Evolutionary conservation across 2,113 vertebrate genomes (phyloP).

Genomic region (Tylochromis polylepis): DNA sequence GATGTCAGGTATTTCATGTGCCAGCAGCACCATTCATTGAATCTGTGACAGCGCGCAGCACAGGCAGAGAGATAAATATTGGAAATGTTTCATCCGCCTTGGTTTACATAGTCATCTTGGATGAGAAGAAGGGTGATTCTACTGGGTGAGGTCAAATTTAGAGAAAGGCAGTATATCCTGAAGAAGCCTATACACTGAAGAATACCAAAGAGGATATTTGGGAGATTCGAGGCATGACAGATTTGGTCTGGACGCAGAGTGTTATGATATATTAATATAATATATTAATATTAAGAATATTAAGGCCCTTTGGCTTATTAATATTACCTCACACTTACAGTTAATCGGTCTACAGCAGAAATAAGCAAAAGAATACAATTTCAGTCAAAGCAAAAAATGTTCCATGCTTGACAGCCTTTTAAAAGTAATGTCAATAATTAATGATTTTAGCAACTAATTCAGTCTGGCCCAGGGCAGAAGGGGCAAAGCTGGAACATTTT

Average conservation of each 20-base stretch:
- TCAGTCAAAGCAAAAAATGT: background rate
- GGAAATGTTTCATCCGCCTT: background rate
- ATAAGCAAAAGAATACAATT: background rate
- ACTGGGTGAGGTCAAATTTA: background rate
- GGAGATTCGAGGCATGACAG: background rate
- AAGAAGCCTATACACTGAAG: accelerated
- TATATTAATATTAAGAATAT: too few relatives aligned
- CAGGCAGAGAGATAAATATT: background rate
- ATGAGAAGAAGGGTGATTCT: background rate
- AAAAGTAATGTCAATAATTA: background rate
- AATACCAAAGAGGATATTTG: background rate
- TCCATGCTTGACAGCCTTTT: background rate
- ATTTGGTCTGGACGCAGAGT: background rate
- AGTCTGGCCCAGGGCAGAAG: background rate
- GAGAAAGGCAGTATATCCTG: background rate
- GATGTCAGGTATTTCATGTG: background rate
- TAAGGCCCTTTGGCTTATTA: background rate
- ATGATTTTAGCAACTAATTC: background rate
- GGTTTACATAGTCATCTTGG: background rate
- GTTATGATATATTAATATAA: too few relatives aligned
- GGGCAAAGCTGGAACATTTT: background rate
- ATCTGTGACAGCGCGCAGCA: background rate
- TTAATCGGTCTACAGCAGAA: background rate
- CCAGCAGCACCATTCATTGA: background rate
- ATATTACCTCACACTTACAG: background rate